Evolutionary conservation across 2,888 invertebrate genomes (phyloP).

Genomic region (Leptinotarsa rubiginosa): DNA sequence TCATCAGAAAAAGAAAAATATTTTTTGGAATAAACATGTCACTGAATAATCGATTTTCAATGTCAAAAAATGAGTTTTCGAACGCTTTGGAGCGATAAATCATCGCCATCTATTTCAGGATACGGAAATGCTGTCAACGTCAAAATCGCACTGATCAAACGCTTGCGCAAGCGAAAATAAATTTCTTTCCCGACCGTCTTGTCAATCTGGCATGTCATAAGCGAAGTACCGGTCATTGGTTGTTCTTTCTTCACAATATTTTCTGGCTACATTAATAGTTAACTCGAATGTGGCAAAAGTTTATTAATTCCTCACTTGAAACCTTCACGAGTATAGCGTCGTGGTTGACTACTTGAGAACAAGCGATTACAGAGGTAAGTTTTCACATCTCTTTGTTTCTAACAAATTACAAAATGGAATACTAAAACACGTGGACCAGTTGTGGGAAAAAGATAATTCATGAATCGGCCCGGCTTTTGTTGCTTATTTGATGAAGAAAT

Average conservation of each 20-base stretch:
- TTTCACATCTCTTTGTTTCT: constrained; percentile 46
- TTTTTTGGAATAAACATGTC: too few relatives aligned
- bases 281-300: constrained; percentile 61
- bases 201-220: constrained; percentile 57
- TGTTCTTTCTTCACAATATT: constrained; percentile 53
- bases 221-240: constrained; percentile 58
- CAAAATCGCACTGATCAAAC: neutral
- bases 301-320: constrained; percentile 48
- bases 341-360: constrained; percentile 55
- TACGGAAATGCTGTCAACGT: constrained; percentile 15
- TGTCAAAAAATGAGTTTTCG: too few relatives aligned
- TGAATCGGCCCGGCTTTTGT: neutral
- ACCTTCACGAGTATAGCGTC: constrained; percentile 47
- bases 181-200: constrained; percentile 17
- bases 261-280: constrained; percentile 53
- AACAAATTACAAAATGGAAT: constrained; percentile 48
- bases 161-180: neutral
- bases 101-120: neutral
- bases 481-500: neutral
- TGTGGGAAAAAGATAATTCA: constrained; percentile 16
- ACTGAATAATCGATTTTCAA: too few relatives aligned
- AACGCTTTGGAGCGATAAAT: too few relatives aligned
- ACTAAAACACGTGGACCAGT: constrained; percentile 56
- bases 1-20: too few relatives aligned
- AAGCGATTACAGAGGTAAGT: constrained; percentile 51